Evolutionary conservation across 1,140 invertebrate genomes (phyloP), one percentile per base, ranked within the genome.

Genomic region (Drosophila lacertosa): DNA sequence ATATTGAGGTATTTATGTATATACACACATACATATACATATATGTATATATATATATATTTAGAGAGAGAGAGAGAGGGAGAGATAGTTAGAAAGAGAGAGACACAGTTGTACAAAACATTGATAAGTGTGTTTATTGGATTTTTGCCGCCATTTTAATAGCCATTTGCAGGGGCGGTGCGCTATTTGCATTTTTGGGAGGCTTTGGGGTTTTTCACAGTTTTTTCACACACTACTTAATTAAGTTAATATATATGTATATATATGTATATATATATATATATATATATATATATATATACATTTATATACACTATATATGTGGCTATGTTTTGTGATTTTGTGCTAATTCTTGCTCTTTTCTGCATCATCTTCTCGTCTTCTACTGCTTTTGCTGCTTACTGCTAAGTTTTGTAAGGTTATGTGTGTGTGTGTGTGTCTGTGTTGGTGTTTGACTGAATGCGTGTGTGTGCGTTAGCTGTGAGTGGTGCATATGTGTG

Each of bases 21-120:
- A 42, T 29, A 53, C 35, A 50, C 29, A 63, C 32, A 44, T 16
- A 44, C 13, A 42, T 26, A 54, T 29, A 67, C 42, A 58, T 32
- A 37, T 37, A 54, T 51, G 53, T 70, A 51, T 47, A 67, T 42
- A 48, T 37, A 51, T 55, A 58, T 71, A 53, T 48, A 63, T 42
- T 48, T 53, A 47, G 13, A 47, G 58, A 45, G 24, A 62, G 48
- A 47, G 37, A 42, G 29, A 53, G 1, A 16, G 18, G 48, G 4
- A 37, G 33, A 40, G 7, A 62, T 9, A 65, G 16, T 42, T 10
- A 48, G 2, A 24, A 6, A 39, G 22, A 48, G 20, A 60, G 9
- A 60, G 32, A 39, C 18, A 66, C 24, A 59, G 11, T 16, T 51
- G 40, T 16, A n/a, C n/a, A n/a, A n/a, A 42, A 44, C 29, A 39